A percentile compares a stretch with the other conserved stretches of the same genome.
Conservation (phyloP, 1,140 invertebrate genomes). For the Triops cancriformis region DNA sequence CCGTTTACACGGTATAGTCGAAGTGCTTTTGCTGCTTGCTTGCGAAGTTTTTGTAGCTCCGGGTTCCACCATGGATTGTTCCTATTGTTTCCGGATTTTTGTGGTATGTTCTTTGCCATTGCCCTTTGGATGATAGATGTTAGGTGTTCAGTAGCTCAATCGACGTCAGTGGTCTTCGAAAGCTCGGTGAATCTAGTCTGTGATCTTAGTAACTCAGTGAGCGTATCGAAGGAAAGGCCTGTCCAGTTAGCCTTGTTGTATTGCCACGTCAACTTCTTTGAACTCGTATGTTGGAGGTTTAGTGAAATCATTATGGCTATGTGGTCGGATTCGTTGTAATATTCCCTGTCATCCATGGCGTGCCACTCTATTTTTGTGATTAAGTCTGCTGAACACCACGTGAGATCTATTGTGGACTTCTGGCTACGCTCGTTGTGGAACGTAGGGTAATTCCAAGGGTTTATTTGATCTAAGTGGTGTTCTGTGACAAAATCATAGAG, state of each 20-base stretch:
- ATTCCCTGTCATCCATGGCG: not conserved
- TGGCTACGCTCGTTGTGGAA: conserved; percentile 12
- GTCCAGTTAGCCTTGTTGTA: not conserved
- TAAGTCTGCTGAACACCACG: not conserved
- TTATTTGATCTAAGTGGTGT: not conserved
- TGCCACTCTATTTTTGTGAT: not conserved
- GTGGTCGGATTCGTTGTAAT: not conserved
- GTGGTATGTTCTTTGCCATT: not conserved
- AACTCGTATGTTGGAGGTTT: not conserved
- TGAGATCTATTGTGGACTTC: conserved; percentile 18
- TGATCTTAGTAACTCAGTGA: not conserved
- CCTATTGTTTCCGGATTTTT: not conserved
- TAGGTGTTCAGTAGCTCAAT: not conserved
- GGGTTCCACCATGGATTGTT: not conserved
- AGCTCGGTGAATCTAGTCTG: not conserved
- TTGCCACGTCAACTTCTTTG: not conserved
- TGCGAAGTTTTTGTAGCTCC: not conserved
- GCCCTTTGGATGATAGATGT: too few species aligned
- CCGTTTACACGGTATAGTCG: too few species aligned
- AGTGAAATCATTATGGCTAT: conserved; percentile 5
- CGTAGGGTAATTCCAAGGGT: not conserved
- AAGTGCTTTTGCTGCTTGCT: too few species aligned
- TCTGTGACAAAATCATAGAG: conserved; percentile 15
- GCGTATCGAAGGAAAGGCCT: not conserved
- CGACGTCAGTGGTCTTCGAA: not conserved